These are phyloP conservation scores for Epinotia bilunana DNA, from an alignment of 2,888 invertebrate species.

Conservation along the genomic window DNA sequence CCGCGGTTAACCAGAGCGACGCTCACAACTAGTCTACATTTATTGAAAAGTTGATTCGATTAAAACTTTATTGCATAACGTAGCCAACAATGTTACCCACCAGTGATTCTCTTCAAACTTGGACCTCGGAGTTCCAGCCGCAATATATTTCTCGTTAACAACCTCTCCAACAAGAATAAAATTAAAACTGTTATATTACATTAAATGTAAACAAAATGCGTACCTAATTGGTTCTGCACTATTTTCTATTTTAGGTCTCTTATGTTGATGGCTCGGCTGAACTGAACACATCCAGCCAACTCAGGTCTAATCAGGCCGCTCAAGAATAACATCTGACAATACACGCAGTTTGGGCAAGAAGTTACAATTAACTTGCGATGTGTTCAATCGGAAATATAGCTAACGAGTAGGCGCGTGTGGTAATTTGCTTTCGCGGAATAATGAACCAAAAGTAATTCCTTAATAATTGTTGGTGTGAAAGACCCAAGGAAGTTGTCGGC, in stretches of 20 bases:
- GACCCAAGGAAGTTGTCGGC: conserved; percentile 73
- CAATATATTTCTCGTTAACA: conserved; percentile 52
- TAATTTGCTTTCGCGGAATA: conserved; percentile 64
- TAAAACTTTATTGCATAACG: conserved; percentile 72
- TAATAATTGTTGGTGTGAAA: conserved; percentile 77
- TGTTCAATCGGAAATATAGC: conserved; percentile 63
- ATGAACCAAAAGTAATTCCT: conserved; percentile 76
- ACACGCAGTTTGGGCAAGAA: conserved; percentile 56
- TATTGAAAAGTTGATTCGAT: conserved; percentile 66
- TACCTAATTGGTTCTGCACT: not conserved
- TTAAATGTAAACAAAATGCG: conserved; percentile 12
- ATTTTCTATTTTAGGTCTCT: not conserved
- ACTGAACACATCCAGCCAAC: not conserved
- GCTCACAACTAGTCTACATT: conserved; percentile 59
- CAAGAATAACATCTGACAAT: conserved; percentile 27
- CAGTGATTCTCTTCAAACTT: conserved; percentile 54
- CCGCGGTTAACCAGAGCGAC: conserved; percentile 39
- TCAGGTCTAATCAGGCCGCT: not conserved
- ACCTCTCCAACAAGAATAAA: conserved; percentile 37
- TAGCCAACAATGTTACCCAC: conserved; percentile 60
- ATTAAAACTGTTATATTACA: conserved; percentile 37
- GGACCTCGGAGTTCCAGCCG: conserved; percentile 56
- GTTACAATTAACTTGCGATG: conserved; percentile 62
- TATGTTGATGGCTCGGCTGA: not conserved
- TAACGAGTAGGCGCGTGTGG: conserved; percentile 58